Base-by-base conservation (phyloP, 2,113 vertebrate genomes). In the Otocyon megalotis region DNA sequence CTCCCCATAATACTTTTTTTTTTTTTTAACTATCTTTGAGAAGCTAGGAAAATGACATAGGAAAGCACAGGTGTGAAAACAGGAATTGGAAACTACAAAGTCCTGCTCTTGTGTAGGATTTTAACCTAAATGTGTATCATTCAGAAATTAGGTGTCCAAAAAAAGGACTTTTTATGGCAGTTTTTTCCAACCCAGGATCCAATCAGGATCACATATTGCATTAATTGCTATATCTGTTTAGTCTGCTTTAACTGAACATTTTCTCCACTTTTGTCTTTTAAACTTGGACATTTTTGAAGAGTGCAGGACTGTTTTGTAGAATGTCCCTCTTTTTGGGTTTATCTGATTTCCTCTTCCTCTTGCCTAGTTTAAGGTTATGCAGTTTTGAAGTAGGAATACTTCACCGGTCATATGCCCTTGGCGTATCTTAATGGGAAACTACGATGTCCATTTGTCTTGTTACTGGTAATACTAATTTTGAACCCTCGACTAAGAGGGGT, bases 51-150 rank as follows among this genome's bases (percentile, higher is more conserved):
- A 93, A 62, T 60, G 9, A 88, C 67, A 71, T 32, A 77, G 84
- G 90, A 74, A 96, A 95, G 76, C 88, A 32, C 5, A 17, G 22
- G n/a, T 2, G 13, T 67, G 62, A 96, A 86, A 28, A 89, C 67
- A 11, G 95, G 24, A 95, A 10, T 67, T 88, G 43, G 94, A 82
- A 62, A n/a, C 24, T 84, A 3, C 7, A 24, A 77, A 95, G 20
- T 86, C 69, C 82, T 72, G 30, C 69, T 95, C 96, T 94, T 90
- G 88, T 97, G 96, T 84, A 81, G 62, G 0, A 88, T 54, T 96
- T 62, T 76, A 67, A 86, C 24, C 63, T 88, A 95, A 92, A 83
- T 63, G 58, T 58, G 58, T 54, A 53, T 32, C 16, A 6, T 60
- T 82, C 24, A 77, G 37, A 92, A 93, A 58, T 63, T 26, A 60